These are phyloP conservation scores for Cephalotes varians DNA, from an alignment of 2,888 invertebrate genomes.

Conservation along the genomic window DNA sequence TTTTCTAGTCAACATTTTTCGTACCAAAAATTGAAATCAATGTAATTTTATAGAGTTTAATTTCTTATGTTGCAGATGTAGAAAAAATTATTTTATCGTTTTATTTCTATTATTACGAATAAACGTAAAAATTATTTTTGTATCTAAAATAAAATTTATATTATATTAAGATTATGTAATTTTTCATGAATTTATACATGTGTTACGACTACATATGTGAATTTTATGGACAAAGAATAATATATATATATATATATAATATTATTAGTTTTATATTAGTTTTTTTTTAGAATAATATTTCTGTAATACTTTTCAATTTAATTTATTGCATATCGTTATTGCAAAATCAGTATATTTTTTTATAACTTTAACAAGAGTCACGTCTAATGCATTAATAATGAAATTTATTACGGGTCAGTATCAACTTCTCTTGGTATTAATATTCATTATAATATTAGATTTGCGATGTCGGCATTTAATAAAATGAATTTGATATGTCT, in stretches of 20 bases:
- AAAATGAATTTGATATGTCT: constrained; percentile 42
- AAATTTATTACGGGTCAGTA: constrained; percentile 7
- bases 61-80: background rate
- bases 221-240: background rate
- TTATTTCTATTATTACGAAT: background rate
- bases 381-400: constrained; percentile 12
- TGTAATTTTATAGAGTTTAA: background rate
- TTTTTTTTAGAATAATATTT: background rate
- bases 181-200: background rate
- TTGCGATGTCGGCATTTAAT: constrained; percentile 19
- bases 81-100: constrained; percentile 3
- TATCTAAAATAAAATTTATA: background rate
- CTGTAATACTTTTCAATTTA: background rate
- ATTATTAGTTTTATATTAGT: too few species aligned
- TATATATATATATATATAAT: background rate
- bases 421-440: background rate
- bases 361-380: background rate
- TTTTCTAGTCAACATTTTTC: constrained; percentile 21
- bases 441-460: constrained; percentile 39
- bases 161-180: background rate
- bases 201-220: background rate
- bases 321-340: background rate
- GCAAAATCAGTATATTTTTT: background rate
- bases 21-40: constrained; percentile 2
- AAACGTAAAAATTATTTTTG: background rate